Evolutionary conservation across 2,113 vertebrate genomes (phyloP), one percentile per base, ranked within the genome.

Genomic region (Limnothrissa miodon): DNA sequence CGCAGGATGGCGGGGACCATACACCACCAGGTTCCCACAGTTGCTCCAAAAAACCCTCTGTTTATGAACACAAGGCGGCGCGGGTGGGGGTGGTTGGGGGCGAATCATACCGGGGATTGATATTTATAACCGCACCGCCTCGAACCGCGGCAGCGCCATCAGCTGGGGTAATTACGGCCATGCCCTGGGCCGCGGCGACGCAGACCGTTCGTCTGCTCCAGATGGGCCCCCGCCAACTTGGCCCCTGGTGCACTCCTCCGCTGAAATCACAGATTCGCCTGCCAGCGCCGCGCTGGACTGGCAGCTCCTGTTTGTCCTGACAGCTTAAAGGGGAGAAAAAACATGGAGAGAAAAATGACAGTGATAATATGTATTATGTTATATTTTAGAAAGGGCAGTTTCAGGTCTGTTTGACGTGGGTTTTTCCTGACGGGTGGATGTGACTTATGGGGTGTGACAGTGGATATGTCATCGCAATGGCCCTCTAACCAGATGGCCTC

Each of bases 41-140:
- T 90, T 93, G 92, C 86, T 89, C 93, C 91, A 13, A 25, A 90
- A 91, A 91, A 42, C 42, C 92, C 94, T 93, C 92, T 92, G 91
- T 89, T 95, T 94, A 92, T 90, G 93, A 96, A 93, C 70, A 88
- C 93, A 91, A 90, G 93, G 42, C 42, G 42, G 42, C 42, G 42
- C 2, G 42, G 42, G 42, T 42, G 42, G 42, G 42, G 91, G 93
- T 2, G 42, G 42, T 42, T 2, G 42, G 42, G 91, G 93, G 90
- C 93, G 91, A 93, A 94, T 94, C 93, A 88, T 89, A 86, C 90
- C 82, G 83, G 51, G 91, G 93, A 92, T 93, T 94, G 93, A 80
- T 96, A 96, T 96, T 96, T 96, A 95, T 95, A 96, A 94, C 94
- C 93, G 89, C 94, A 93, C 92, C 92, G 93, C 94, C 94, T 92